Evolutionary conservation across 35 echinoderm and acorn worm species (phyloP), one percentile per base, ranked within the genome.

Genomic region (Chiridota heheva): DNA sequence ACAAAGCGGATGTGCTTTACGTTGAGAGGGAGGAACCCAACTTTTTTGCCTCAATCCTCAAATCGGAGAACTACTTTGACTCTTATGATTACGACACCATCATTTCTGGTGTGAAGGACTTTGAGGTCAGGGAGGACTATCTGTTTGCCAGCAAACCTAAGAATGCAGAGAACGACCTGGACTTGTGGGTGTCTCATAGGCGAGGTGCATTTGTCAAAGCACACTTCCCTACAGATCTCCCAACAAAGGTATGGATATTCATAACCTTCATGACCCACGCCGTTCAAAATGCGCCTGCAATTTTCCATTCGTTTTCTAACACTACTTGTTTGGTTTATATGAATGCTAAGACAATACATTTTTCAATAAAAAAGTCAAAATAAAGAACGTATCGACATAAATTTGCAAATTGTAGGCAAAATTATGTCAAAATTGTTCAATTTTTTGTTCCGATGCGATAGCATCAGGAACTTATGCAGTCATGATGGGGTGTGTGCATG

Each of bases 11-110:
- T 31, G 82, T 80, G 22, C 38, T 98, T 15, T 98, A 88, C 43
- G 84, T 98, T 4, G 95, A 98, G 51, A 34, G 95, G 10, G 42
- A 64, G 13, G 95, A 98, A 56, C 24, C 40, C 0, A 59, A 58
- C 8, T 72, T 79, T 0, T 42, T 69, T 2, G 42, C 36, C 1
- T 85, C 89, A 0, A 75, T 98, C 8, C 40, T 84, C 16, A 88
- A 83, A 25, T 91, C 95, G 7, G 95, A 98, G 34, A 74, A 98
- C 49, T 98, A 88, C 53, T 98, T 98, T 70, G 68, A 85, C 34
- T 84, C 87, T n/a, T 84, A 30, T 7, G 27, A 25, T 32, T 40
- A 82, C 6, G 73, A 98, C 18, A 51, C 74, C 5, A 30, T 98
- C 27, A 74, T 98, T 37, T 26, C 51, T 1, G 76, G 58, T 0